These are phyloP conservation scores for Zaprionus gabonicus DNA, from an alignment of 1,140 invertebrate species.

Conservation along the genomic window DNA sequence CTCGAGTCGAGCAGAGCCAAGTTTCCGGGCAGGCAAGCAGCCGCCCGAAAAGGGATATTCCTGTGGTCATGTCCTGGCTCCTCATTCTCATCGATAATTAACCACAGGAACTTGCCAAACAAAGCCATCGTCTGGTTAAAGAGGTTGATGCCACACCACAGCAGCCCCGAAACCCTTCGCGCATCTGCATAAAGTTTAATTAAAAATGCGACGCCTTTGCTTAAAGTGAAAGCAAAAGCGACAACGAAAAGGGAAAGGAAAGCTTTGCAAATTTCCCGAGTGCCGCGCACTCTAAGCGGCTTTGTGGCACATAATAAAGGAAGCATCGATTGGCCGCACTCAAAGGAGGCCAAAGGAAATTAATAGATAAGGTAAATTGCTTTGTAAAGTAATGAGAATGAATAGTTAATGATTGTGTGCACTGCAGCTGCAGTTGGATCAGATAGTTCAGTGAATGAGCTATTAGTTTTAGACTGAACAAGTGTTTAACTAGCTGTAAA, in stretches of 20 bases:
- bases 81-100: constrained; percentile 74
- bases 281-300: constrained; percentile 32
- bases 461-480: not conserved
- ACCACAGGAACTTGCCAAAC: constrained; percentile 72
- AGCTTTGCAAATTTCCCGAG: constrained; percentile 23
- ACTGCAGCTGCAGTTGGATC: not conserved
- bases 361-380: constrained; percentile 28
- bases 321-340: constrained; percentile 15
- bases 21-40: not conserved
- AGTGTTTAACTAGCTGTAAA: too few relatives aligned
- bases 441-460: too few relatives aligned
- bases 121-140: constrained; percentile 44
- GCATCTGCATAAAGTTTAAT: constrained; percentile 73
- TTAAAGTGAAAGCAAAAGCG: constrained; percentile 56
- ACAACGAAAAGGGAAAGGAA: constrained; percentile 36
- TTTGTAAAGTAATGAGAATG: constrained; percentile 14
- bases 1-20: constrained; percentile 43
- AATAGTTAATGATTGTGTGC: constrained; percentile 10
- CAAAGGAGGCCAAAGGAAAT: constrained; percentile 13
- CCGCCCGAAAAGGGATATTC: constrained; percentile 32
- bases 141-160: constrained; percentile 34
- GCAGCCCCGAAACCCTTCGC: not conserved
- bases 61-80: constrained; percentile 23
- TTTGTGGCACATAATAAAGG: constrained; percentile 26
- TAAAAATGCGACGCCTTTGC: constrained; percentile 63